These are phyloP conservation scores for Chiridota heheva DNA, from an alignment of 35 echinoderm and acorn worm species.

Conservation along the genomic window DNA sequence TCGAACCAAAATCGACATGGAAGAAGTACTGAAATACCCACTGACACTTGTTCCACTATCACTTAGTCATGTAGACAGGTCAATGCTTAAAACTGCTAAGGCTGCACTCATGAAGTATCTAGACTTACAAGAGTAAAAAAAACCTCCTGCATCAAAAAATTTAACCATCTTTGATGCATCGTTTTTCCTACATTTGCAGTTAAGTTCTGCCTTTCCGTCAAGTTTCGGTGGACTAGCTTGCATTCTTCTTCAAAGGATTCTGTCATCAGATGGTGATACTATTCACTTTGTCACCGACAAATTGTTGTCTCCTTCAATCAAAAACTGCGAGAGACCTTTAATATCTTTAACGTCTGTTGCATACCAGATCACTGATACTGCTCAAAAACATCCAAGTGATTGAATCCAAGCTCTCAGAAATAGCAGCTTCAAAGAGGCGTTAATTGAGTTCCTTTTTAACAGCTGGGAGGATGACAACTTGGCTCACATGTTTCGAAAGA, in stretches of 20 bases:
- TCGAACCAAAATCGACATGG: no score
- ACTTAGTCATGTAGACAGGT: no score
- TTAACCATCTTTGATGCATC: constrained; percentile 10
- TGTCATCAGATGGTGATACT: constrained; percentile 23
- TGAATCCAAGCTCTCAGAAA: constrained; percentile 39
- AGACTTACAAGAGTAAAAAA: background rate
- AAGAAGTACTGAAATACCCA: no score
- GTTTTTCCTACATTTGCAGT: constrained; percentile 20
- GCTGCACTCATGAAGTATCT: constrained; percentile 23
- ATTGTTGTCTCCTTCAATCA: constrained; percentile 39
- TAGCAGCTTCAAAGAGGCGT: constrained; percentile 27
- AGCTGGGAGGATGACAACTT: constrained; percentile 28
- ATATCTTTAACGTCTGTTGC: constrained; percentile 28
- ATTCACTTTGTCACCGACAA: constrained; percentile 39
- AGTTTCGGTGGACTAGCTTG: background rate
- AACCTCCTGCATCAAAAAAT: background rate
- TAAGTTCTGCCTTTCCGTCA: background rate
- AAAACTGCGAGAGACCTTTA: constrained; percentile 27
- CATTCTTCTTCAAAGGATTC: constrained; percentile 13
- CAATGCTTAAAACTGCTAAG: constrained; percentile 7
- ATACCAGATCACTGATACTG: constrained; percentile 25
- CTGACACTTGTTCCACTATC: no score
- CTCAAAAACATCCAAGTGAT: constrained; percentile 21
- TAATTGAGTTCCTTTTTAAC: constrained; percentile 23
- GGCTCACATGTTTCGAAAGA: background rate